Conservation (phyloP, 2,888 invertebrate species). For the Cancer borealis region DNA sequence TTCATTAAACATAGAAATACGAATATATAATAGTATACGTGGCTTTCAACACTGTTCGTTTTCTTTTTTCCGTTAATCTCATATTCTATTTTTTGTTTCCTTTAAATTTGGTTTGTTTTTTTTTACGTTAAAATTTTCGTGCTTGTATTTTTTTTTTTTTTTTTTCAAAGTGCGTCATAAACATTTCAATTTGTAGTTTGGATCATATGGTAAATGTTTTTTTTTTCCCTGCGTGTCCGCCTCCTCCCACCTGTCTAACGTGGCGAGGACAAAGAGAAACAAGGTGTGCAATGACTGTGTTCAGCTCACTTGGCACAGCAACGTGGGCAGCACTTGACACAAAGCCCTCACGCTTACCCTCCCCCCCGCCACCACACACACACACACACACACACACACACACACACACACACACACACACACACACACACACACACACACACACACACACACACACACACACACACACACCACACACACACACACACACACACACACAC, state of each 20-base stretch:
- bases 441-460: too few species aligned
- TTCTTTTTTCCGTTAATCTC: neutral
- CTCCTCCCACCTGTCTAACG: neutral
- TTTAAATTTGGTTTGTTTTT: neutral
- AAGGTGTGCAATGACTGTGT: neutral
- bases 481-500: neutral
- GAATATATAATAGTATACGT: neutral
- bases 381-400: conserved; percentile 20
- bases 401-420: conserved; percentile 3
- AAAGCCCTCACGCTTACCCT: neutral
- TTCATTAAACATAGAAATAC: neutral
- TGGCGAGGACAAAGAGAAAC: neutral
- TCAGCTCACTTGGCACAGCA: neutral
- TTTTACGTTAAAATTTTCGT: neutral
- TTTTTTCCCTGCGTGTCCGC: neutral
- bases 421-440: neutral
- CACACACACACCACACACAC: too few species aligned
- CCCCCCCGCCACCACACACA: neutral
- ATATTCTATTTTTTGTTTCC: neutral
- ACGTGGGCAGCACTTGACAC: neutral
- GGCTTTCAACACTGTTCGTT: neutral
- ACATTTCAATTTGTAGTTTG: neutral
- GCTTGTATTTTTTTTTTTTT: too few species aligned
- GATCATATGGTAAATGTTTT: neutral
- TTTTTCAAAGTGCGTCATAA: too few species aligned